Conservation (phyloP, 1,140 invertebrate genomes). For the Grapholita molesta region DNA sequence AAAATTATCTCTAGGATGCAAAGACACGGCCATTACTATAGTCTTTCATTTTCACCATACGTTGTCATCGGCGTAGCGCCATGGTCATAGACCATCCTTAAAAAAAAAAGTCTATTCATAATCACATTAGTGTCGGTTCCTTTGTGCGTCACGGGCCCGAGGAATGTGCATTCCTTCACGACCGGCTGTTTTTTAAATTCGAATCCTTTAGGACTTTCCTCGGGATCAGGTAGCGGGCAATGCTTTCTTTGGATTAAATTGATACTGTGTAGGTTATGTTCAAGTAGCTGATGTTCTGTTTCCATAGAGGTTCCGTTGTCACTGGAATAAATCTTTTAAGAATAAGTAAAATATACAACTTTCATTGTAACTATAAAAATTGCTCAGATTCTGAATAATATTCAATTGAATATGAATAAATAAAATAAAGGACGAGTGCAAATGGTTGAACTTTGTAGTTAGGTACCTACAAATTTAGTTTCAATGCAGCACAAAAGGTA, state of each 20-base stretch:
- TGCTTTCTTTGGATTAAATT: neutral
- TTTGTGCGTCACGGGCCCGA: slow-evolving; percentile 52
- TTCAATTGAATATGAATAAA: too few relatives aligned
- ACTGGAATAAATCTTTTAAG: too few relatives aligned
- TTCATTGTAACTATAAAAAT: too few relatives aligned
- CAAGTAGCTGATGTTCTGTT: too few relatives aligned
- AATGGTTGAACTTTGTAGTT: too few relatives aligned
- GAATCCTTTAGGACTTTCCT: slow-evolving; percentile 13
- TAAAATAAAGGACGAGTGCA: too few relatives aligned
- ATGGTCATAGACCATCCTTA: neutral
- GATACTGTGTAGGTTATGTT: neutral
- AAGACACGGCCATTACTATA: neutral
- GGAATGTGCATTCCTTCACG: slow-evolving; percentile 59
- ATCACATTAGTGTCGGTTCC: slow-evolving; percentile 45
- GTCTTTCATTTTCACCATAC: neutral
- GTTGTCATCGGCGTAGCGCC: neutral
- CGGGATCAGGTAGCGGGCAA: neutral
- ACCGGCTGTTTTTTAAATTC: slow-evolving; percentile 22
- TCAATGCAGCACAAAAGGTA: too few relatives aligned
- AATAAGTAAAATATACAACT: too few relatives aligned
- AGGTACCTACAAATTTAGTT: too few relatives aligned
- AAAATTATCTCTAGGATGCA: neutral
- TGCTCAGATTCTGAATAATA: too few relatives aligned
- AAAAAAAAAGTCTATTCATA: slow-evolving; percentile 29
- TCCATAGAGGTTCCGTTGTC: too few relatives aligned